phyloP scores from a whole-genome alignment of 2,113 vertebrate genomes.

The Otis tarda region DNA sequence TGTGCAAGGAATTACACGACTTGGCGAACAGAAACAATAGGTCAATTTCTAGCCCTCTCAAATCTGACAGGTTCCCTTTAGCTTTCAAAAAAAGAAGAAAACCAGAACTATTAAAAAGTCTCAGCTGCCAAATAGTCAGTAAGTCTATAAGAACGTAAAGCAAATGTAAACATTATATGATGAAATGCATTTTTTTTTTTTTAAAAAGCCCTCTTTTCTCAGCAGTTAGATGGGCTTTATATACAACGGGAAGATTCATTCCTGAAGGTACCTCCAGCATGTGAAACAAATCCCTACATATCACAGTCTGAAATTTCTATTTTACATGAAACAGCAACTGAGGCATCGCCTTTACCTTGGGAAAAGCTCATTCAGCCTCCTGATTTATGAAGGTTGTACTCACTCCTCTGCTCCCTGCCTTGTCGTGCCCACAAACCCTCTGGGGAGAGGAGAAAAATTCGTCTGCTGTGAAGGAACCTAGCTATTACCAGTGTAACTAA shows the following conservation, averaged over 20 bases:
- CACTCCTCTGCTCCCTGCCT: background rate
- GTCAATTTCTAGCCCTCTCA: background rate
- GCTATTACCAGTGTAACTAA: background rate
- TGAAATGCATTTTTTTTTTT: background rate
- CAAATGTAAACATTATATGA: constrained; percentile 30
- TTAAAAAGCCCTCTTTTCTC: background rate
- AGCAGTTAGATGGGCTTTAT: background rate
- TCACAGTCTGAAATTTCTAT: background rate
- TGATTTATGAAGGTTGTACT: background rate
- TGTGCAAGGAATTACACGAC: accelerated
- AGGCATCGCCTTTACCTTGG: background rate
- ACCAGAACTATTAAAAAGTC: background rate
- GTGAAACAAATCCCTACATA: background rate
- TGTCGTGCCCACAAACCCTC: background rate
- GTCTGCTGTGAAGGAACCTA: background rate
- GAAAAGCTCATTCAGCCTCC: background rate
- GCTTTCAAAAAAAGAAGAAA: constrained; percentile 10
- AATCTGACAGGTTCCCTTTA: background rate
- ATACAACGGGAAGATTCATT: background rate
- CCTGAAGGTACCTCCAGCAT: background rate
- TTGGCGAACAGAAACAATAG: background rate
- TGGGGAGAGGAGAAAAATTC: background rate
- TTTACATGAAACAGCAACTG: background rate
- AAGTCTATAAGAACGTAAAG: background rate
- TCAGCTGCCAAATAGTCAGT: background rate